A percentile compares a stretch with the other conserved stretches of the same genome.
phyloP scores from a whole-genome alignment of 1,140 invertebrate species.

The Drosophila grimshawi region DNA sequence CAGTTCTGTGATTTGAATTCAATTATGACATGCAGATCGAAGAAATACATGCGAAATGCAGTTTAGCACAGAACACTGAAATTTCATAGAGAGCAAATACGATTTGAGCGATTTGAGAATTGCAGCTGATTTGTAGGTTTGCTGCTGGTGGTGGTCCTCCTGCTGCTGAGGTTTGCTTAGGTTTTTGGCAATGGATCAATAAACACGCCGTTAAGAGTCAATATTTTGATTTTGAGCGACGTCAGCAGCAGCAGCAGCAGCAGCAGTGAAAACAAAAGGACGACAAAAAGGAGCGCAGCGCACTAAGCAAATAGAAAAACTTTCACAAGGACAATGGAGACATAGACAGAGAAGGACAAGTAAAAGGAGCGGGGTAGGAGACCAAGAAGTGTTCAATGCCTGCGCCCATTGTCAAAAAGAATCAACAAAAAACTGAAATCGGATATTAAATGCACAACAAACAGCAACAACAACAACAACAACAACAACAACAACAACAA shows the following conservation, averaged over 20 bases:
- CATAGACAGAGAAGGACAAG: conserved; percentile 1
- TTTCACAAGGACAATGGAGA: conserved; percentile 49
- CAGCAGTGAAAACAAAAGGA: conserved; percentile 60
- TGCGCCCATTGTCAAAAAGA: conserved; percentile 58
- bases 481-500: conserved; percentile 42
- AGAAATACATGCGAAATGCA: conserved; percentile 15
- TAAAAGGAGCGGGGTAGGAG: neutral
- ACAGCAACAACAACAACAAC: conserved; percentile 34
- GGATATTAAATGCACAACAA: conserved; percentile 78
- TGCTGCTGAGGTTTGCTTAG: neutral
- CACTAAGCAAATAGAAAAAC: conserved; percentile 70
- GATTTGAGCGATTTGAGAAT: neutral
- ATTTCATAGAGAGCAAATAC: neutral
- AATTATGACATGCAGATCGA: conserved; percentile 71
- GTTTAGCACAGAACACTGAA: conserved; percentile 13
- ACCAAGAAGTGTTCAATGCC: conserved; percentile 48
- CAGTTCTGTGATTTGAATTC: conserved; percentile 79
- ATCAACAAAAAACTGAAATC: conserved; percentile 75
- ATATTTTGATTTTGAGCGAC: conserved; percentile 71
- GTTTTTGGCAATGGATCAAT: conserved; percentile 50
- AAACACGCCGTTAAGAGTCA: conserved; percentile 72
- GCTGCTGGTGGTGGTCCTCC: too few species aligned
- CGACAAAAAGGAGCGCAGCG: conserved; percentile 44
- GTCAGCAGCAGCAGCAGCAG: neutral
- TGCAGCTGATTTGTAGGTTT: neutral